Evolutionary conservation across 2,888 invertebrate genomes (phyloP), one percentile per base, ranked within the genome.

Genomic region (Apamea crenata): DNA sequence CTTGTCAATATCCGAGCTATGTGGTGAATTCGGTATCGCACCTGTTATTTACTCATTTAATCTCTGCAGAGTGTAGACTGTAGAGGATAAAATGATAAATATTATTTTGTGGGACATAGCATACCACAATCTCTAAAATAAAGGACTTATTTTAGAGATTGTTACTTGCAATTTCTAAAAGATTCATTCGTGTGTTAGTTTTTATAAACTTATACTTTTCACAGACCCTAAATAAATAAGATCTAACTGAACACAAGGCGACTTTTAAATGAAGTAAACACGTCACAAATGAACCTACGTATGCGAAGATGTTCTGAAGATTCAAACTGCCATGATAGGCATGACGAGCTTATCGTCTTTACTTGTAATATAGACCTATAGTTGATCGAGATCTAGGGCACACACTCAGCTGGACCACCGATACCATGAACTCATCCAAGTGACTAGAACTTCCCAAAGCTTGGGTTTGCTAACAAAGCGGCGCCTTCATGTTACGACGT

Each of bases 21-120:
- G 72, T 56, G 72, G 36, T 69, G 74, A 65, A 72, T 29, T 69
- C 69, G 29, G 44, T 83, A 67, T 71, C 82, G n/a, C 69, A 59
- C 56, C 40, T 83, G 53, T 50, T 74, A 21, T 50, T 65, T 56
- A 74, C 65, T 65, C 71, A 53, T 70, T 36, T 78, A 21, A 66
- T 67, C 59, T 84, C 50, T 74, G 16, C 36, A n/a, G 21, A 12
- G 4, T 29, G 16, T 40, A n/a, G 21, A 12, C 2, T 29, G 16
- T 40, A 61, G 18, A 44, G 36, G 18, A 68, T 70, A 73, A 40
- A 68, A 82, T 61, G 25, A 40, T 71, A 7, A 32, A 63, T 32
- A 65, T 50, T 68, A 21, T 32, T 36, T 7, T 18, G n/a, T 70
- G 10, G 53, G 36, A 32, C 21, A 29, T 29, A 25, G 59, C 3